Conservation (phyloP, 2,113 vertebrate genomes). For the Pygoscelis adeliae region DNA sequence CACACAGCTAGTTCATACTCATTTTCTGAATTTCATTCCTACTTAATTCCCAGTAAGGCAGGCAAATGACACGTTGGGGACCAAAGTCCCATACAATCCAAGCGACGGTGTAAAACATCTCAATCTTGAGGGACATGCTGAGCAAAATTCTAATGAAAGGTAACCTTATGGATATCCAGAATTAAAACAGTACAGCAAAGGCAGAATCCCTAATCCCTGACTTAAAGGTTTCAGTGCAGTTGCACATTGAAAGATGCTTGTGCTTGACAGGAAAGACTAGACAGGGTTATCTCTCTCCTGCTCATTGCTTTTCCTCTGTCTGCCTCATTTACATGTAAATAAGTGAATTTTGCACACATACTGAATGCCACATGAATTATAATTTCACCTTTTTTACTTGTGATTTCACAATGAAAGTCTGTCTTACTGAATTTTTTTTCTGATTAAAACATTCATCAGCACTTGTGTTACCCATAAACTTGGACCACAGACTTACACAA, state of each 20-base stretch:
- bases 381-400: neutral
- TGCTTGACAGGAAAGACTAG: neutral
- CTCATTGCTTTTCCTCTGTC: neutral
- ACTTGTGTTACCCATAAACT: neutral
- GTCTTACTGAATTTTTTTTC: neutral
- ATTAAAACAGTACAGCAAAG: neutral
- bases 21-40: neutral
- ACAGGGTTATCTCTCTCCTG: neutral
- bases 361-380: neutral
- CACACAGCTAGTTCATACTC: neutral
- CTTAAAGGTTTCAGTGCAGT: neutral
- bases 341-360: constrained; percentile 1
- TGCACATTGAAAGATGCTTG: neutral
- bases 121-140: neutral
- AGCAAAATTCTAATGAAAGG: neutral
- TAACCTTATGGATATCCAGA: neutral
- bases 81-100: neutral
- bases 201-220: neutral
- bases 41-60: neutral
- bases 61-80: neutral
- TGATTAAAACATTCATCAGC: neutral
- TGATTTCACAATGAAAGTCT: neutral
- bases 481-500: neutral
- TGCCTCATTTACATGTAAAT: constrained; percentile 16
- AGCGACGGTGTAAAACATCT: neutral